These are phyloP conservation scores for Gallinago media DNA, from an alignment of 2,113 vertebrate species.

Conservation along the genomic window DNA sequence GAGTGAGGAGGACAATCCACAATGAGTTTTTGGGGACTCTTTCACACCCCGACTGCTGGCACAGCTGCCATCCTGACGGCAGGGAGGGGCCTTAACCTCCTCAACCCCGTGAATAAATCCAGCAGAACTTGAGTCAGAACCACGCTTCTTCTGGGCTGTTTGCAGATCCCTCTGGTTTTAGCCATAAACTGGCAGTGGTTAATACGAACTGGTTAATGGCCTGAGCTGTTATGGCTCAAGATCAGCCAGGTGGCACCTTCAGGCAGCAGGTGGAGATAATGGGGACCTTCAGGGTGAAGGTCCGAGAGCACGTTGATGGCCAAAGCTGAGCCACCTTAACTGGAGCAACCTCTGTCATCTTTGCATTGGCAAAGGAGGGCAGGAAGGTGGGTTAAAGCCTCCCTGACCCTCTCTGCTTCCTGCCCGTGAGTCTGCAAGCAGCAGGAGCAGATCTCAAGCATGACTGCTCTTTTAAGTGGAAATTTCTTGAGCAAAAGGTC, in stretches of 20 bases:
- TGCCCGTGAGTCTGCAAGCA: not conserved
- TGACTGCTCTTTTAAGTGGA: not conserved
- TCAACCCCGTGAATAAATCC: not conserved
- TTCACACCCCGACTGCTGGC: not conserved
- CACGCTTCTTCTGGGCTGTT: not conserved
- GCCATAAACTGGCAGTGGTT: not conserved
- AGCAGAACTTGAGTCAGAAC: not conserved
- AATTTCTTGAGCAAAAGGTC: conserved; percentile 3
- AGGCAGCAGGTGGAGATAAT: not conserved
- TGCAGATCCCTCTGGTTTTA: not conserved
- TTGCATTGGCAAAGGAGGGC: not conserved
- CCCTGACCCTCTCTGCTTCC: not conserved
- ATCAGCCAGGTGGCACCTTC: not conserved
- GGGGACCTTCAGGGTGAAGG: not conserved
- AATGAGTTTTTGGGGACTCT: not conserved
- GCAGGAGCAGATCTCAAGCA: not conserved
- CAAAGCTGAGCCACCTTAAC: not conserved
- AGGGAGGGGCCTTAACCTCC: not conserved
- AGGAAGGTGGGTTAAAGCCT: not conserved
- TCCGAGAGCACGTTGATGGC: accelerated
- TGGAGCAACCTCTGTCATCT: not conserved
- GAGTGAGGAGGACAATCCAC: not conserved
- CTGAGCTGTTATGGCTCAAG: not conserved
- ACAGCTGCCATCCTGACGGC: not conserved
- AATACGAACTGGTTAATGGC: not conserved